These are phyloP conservation scores for Parthenolecanium corni DNA, from an alignment of 2,888 invertebrate genomes.

Conservation along the genomic window DNA sequence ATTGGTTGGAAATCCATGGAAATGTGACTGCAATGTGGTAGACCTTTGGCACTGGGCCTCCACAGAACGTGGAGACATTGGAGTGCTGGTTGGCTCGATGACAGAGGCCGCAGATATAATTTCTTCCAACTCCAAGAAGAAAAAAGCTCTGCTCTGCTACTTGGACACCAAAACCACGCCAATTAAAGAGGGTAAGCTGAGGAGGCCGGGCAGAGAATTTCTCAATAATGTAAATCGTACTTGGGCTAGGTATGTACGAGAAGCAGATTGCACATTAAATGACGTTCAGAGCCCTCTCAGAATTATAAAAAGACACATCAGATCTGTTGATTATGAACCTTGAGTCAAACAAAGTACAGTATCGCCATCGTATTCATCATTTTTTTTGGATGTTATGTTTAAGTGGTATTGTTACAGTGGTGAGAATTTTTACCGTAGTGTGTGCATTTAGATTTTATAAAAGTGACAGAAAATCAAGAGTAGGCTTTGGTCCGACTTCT, in stretches of 20 bases:
- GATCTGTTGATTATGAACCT: constrained; percentile 2
- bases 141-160: constrained; percentile 51
- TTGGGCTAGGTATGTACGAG: constrained; percentile 52
- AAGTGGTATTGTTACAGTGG: constrained; percentile 5
- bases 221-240: constrained; percentile 49
- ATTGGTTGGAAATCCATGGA: constrained; percentile 55
- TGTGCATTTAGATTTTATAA: no score
- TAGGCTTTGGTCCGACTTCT: no score
- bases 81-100: constrained; percentile 54
- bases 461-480: no score
- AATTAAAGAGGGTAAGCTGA: constrained; percentile 40
- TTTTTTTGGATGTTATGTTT: background rate
- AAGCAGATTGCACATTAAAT: constrained; percentile 33
- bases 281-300: constrained; percentile 29
- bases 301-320: constrained; percentile 22
- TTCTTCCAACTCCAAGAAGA: constrained; percentile 42
- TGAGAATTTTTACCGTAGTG: no score
- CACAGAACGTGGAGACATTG: constrained; percentile 51
- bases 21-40: constrained; percentile 55
- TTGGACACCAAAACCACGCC: constrained; percentile 47
- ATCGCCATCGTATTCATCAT: background rate
- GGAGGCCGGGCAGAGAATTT: constrained; percentile 46
- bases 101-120: constrained; percentile 37
- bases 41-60: constrained; percentile 64
- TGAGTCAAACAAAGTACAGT: background rate